Evolutionary conservation across 2,113 vertebrate genomes (phyloP).

Genomic region (Hemibagrus wyckioides): DNA sequence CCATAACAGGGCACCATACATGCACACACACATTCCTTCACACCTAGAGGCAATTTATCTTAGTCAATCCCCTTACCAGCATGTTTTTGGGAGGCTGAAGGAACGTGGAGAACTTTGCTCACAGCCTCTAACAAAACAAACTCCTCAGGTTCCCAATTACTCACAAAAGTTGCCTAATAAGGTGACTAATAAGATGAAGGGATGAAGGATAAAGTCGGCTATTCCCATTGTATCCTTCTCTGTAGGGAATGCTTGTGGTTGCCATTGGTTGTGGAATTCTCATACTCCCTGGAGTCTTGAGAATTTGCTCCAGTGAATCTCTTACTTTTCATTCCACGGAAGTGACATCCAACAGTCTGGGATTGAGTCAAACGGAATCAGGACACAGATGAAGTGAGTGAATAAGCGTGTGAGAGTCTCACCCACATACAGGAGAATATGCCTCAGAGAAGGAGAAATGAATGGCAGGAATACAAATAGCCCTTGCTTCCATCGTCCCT

Average conservation of each 20-base stretch:
- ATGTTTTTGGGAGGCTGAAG: not conserved
- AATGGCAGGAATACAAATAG: not conserved
- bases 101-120: not conserved
- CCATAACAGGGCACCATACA: not conserved
- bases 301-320: not conserved
- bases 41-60: not conserved
- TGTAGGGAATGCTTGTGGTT: not conserved
- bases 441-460: not conserved
- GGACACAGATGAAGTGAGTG: not conserved
- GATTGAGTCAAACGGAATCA: not conserved
- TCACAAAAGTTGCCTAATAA: not conserved
- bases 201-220: not conserved
- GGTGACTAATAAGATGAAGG: not conserved
- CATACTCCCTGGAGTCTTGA: not conserved
- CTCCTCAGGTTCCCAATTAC: not conserved
- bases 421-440: not conserved
- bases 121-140: too few relatives aligned
- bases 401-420: not conserved
- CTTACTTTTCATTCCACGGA: constrained; percentile 1
- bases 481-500: constrained; percentile 9
- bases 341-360: not conserved
- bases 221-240: not conserved
- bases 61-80: not conserved
- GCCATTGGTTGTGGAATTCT: not conserved
- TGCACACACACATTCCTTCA: not conserved